Evolutionary conservation across 2,797 vertebrate genomes (phyloP), one percentile per base, ranked within the genome.

Genomic region (Esox lucius): DNA sequence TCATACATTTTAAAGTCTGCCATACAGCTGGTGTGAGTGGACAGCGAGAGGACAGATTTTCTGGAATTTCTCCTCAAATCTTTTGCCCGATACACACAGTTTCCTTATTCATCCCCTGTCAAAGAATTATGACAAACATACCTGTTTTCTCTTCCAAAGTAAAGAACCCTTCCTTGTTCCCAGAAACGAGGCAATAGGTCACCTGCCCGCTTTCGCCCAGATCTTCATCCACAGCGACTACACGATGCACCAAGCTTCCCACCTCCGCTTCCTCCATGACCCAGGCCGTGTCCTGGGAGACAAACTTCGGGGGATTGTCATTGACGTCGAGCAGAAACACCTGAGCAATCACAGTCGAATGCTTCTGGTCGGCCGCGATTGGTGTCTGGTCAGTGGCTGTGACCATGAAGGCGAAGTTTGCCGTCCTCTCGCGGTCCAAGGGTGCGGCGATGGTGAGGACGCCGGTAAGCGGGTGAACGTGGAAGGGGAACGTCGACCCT

Each of bases 251-350:
- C 70, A 95, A 81, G 64, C 92, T 94, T 51, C 96, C 96, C 85
- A 92, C 81, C 3, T 91, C 82, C 0, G 90, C 85, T n/a, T 97
- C 92, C 85, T 99, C 97, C 89, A 85, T 84, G 77, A 94, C 80
- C 28, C 68, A 91, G 62, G 89, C 85, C 0, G 86, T 16, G 68
- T 93, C 89, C 0, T 59, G 82, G 19, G 97, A 97, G 0, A 84
- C 15, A 68, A 98, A 96, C 72, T 75, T 86, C 0, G 97, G 97
- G 11, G 86, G 91, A 88, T 98, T 96, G 83, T 99, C 97, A 28
- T 98, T 98, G 28, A 93, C 76, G 13, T 98, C 97, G 81, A 96
- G 83, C 86, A 99, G 84, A 80, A 96, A 89, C 68, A 97, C 87
- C 87, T 94, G 95, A 17, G 84, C 95, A 1, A 92, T 91, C 86